Base-by-base conservation (phyloP, 92 coral and sea anemone genomes). In the Scolanthus callimorphus region DNA sequence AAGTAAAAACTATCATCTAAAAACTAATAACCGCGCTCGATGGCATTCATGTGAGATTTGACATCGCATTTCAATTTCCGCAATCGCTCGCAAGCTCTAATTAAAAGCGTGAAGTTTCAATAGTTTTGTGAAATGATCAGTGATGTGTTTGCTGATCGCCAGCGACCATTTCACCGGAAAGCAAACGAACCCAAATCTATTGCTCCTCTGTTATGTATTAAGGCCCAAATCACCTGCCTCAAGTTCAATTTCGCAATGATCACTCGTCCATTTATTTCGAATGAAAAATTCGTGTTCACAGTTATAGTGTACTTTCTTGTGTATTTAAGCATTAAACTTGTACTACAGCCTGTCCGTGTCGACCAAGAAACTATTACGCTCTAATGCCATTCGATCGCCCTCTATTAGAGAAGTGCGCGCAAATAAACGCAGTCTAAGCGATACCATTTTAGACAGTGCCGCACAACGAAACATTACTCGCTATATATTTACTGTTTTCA, bases 161-260 rank as follows among this genome's bases (percentile, higher is more conserved):
- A 63, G 56, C 66, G 69, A 81, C 62, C 69, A 48, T 77, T 59
- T 75, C 23, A 72, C 96, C 96, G 96, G 96, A 87, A 87, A 76
- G 77, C 85, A 77, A 72, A 77, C 63, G 41, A 25, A 51, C 30
- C 69, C 68, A 63, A 80, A 44, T 85, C 82, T 83, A 84, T 84
- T 77, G 53, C 90, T 87, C 89, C 68, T 87, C 86, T 82, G 67
- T 73, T 72, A 66, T 82, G 72, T 69, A 87, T 87, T 87, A 87
- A 68, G 61, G 56, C 2, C 51, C 26, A 55, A 37, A 46, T 73
- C 96, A 87, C 90, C 96, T 87, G 96, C 58, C 83, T 3, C 1
- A 3, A 1, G 9, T 10, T 31, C 68, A 68, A 50, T 60, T 68
- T 69, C 64, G 20, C 73, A 47, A 31, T 57, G 57, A 65, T 59